A percentile compares a stretch with the other conserved stretches of the same genome.
Conservation (phyloP, 2,888 invertebrate species). For the Harpalus rufipes region DNA sequence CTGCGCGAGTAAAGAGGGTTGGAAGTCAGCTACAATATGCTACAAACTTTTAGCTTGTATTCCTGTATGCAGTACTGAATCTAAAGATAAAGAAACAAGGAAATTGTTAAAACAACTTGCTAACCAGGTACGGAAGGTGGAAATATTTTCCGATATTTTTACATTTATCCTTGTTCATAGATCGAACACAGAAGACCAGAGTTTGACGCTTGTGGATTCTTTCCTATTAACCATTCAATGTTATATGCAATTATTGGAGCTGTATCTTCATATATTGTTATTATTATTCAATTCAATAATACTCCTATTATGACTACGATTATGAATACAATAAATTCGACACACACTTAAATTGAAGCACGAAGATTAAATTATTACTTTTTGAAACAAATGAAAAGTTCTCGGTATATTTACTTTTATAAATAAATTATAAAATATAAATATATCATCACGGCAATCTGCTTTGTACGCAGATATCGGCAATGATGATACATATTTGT, state of each 20-base stretch:
- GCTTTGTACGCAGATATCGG: too few species aligned
- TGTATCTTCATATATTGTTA: conserved; percentile 72
- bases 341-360: not conserved
- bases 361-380: too few species aligned
- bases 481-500: too few species aligned
- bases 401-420: too few species aligned
- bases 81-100: conserved; percentile 65
- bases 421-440: too few species aligned
- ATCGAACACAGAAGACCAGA: conserved; percentile 68
- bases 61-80: conserved; percentile 54
- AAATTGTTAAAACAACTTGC: conserved; percentile 67
- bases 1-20: conserved; percentile 69
- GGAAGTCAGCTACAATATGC: conserved; percentile 68
- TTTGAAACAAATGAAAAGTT: too few species aligned
- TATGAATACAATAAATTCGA: not conserved
- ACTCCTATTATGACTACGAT: conserved; percentile 36
- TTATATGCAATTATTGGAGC: conserved; percentile 71
- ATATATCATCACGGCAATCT: too few species aligned
- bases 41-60: conserved; percentile 69
- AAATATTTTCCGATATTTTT: conserved; percentile 2
- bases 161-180: conserved; percentile 62
- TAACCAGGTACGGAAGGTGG: conserved; percentile 61
- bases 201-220: conserved; percentile 71
- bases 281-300: conserved; percentile 70
- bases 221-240: conserved; percentile 70